These are phyloP conservation scores for Megalonaias nervosa DNA, from an alignment of 1,140 invertebrate genomes.

Conservation along the genomic window DNA sequence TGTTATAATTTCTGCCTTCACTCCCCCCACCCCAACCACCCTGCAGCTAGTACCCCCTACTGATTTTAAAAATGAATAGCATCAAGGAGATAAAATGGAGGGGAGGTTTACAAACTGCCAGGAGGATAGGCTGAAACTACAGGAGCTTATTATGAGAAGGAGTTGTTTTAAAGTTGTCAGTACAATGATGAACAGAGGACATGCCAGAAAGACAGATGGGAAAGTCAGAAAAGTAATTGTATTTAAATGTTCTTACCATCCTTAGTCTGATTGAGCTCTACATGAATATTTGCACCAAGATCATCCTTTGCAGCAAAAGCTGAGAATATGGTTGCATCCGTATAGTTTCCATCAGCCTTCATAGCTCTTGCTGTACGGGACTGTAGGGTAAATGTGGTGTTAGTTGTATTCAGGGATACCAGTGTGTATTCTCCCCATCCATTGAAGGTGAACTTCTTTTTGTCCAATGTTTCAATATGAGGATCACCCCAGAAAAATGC, in stretches of 20 bases:
- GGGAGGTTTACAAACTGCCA: too few species aligned
- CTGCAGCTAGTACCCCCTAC: too few species aligned
- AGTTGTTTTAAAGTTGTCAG: too few species aligned
- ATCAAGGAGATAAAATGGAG: too few species aligned
- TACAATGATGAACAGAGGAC: too few species aligned
- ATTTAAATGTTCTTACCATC: background rate
- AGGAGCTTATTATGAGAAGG: too few species aligned
- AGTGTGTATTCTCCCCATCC: conserved; percentile 22
- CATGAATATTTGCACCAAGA: conserved; percentile 2
- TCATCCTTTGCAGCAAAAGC: conserved; percentile 22
- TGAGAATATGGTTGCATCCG: conserved; percentile 8
- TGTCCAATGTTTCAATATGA: conserved; percentile 17
- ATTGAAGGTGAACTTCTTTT: conserved; percentile 15
- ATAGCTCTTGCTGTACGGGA: conserved; percentile 3
- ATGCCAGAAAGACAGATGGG: too few species aligned
- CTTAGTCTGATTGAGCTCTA: conserved; percentile 2
- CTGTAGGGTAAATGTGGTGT: conserved; percentile 1
- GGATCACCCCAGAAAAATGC: conserved; percentile 15
- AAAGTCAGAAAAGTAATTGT: too few species aligned
- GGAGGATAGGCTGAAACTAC: too few species aligned
- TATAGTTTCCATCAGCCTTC: conserved; percentile 7
- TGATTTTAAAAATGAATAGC: too few species aligned
- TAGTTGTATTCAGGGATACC: background rate
- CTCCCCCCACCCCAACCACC: too few species aligned
- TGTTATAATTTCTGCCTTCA: too few species aligned